Conservation (phyloP, 2,888 invertebrate species). For the Malachius bipustulatus region DNA sequence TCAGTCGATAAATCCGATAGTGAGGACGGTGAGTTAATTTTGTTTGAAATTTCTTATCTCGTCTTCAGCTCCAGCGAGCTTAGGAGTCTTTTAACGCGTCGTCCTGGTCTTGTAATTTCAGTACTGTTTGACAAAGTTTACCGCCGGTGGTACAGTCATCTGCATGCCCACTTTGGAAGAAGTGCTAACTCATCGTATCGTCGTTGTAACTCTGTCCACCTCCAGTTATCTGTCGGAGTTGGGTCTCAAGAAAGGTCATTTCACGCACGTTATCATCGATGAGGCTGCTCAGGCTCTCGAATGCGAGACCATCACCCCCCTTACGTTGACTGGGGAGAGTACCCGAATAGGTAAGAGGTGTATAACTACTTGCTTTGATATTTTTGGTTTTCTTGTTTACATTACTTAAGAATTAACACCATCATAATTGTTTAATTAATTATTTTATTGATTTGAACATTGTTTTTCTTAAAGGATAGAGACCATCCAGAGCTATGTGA, state of each 20-base stretch:
- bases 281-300: slow-evolving; percentile 83
- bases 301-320: slow-evolving; percentile 70
- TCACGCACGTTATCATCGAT: slow-evolving; percentile 73
- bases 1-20: slow-evolving; percentile 59
- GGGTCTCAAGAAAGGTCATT: slow-evolving; percentile 53
- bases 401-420: too few species aligned
- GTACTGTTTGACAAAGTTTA: slow-evolving; percentile 59
- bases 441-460: too few species aligned
- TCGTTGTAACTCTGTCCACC: slow-evolving; percentile 70
- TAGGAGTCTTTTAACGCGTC: too few species aligned
- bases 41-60: neutral
- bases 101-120: slow-evolving; percentile 31
- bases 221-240: slow-evolving; percentile 61
- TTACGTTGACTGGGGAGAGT: slow-evolving; percentile 56
- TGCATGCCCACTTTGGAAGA: slow-evolving; percentile 60
- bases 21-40: slow-evolving; percentile 44
- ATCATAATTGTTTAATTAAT: too few species aligned
- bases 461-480: too few species aligned
- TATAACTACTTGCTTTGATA: too few species aligned
- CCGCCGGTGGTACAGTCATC: slow-evolving; percentile 46
- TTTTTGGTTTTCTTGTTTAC: too few species aligned
- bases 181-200: slow-evolving; percentile 54
- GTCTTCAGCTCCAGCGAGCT: neutral
- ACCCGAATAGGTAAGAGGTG: slow-evolving; percentile 69
- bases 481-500: too few species aligned